Evolutionary conservation across 2,888 invertebrate genomes (phyloP).

Genomic region (Clanis bilineata): DNA sequence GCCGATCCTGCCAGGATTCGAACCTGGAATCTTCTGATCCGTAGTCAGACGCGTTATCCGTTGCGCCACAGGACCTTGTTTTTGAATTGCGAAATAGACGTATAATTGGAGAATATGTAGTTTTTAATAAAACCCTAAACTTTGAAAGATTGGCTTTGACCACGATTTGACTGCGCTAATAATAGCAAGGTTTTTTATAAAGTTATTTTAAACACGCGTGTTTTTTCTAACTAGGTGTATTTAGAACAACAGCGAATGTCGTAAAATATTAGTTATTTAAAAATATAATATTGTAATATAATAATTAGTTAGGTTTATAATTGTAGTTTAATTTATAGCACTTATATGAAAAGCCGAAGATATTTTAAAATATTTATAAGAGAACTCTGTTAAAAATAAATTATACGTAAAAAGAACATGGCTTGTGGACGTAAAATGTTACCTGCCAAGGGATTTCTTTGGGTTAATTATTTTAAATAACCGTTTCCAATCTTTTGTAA

Average conservation of each 20-base stretch:
- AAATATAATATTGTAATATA: too few relatives aligned
- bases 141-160: background rate
- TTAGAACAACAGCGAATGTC: conserved; percentile 15
- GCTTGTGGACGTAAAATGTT: background rate
- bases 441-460: background rate
- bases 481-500: background rate
- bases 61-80: conserved; percentile 81
- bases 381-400: background rate
- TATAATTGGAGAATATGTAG: background rate
- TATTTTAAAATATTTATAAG: too few relatives aligned
- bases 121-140: background rate
- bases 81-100: fast-evolving
- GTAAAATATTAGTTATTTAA: background rate
- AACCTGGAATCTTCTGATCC: conserved; percentile 87
- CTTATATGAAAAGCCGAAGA: too few relatives aligned
- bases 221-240: conserved; percentile 14
- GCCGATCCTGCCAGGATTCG: conserved; percentile 83
- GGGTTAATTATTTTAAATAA: background rate
- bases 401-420: background rate
- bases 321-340: too few relatives aligned
- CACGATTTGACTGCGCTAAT: conserved; percentile 7
- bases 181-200: conserved; percentile 25
- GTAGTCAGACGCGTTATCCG: conserved; percentile 87
- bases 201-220: conserved; percentile 27
- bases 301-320: too few relatives aligned